Evolutionary conservation across 1,140 invertebrate genomes (phyloP).

Genomic region (Melipona quadrifasciata): DNA sequence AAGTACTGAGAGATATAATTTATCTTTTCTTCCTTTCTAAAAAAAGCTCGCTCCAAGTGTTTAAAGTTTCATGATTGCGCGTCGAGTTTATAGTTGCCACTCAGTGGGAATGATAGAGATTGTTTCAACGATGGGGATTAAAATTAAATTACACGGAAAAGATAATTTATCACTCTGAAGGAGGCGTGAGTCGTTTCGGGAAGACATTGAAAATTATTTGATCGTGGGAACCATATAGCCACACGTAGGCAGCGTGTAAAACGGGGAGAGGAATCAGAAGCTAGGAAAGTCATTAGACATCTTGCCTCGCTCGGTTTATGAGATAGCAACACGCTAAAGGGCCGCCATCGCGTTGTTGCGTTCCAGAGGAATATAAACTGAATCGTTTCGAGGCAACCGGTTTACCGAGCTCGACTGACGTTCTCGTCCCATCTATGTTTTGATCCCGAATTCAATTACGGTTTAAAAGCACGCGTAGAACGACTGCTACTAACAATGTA

Average conservation of each 20-base stretch:
- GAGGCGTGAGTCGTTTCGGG: background rate
- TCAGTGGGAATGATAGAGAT: background rate
- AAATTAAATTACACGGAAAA: background rate
- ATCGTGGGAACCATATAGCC: background rate
- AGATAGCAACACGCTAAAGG: constrained; percentile 21
- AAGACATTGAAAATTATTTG: constrained; percentile 47
- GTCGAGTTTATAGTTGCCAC: background rate
- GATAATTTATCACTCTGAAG: background rate
- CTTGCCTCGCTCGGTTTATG: constrained; percentile 23
- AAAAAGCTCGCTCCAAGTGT: background rate
- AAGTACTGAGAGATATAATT: too few species aligned
- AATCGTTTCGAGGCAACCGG: constrained; percentile 36
- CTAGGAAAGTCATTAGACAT: background rate
- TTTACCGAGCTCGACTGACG: constrained; percentile 20
- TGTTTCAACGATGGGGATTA: background rate
- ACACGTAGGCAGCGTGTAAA: background rate
- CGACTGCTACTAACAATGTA: background rate
- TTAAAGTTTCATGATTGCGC: background rate
- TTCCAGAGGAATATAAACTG: constrained; percentile 55
- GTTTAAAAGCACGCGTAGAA: background rate
- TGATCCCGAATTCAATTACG: constrained; percentile 12
- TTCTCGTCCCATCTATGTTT: background rate
- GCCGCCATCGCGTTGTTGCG: background rate
- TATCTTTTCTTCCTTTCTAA: too few species aligned
- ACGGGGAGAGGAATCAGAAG: background rate